Base-by-base conservation (phyloP, 2,797 vertebrate species). In the Pangasius krempfi region DNA sequence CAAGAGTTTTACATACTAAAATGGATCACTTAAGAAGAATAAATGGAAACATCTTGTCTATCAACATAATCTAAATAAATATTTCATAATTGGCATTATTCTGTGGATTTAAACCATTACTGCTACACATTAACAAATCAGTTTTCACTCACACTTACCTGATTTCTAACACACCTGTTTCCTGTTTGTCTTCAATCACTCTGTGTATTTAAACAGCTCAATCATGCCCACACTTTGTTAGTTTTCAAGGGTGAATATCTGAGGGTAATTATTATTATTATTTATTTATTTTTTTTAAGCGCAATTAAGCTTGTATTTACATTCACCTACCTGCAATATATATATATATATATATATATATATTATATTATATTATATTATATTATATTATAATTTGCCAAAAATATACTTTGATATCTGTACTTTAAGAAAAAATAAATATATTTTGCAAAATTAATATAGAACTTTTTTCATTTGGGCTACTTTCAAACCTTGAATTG, bases 1-100 rank as follows among this genome's bases (percentile, higher is more conserved):
- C 47, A 1, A 73, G 66, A 56, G 40, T 72, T 89, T 89, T 88
- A 54, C 7, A 8, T 85, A 60, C 79, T 14, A 18, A 84, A 88
- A 33, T 14, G 50, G 30, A 58, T 58, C 52, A 37, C 60, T 30
- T 76, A 25, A 79, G 40, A 73, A 37, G 2, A 40, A 52, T 12
- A 40, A 62, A 62, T 16, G 30, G 50, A 52, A 80, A 37, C 52
- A 12, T 50, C 27, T 22, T 72, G 20, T 47, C 25, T n/a, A 76
- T 50, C 22, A 27, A 7, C 20, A 40, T 73, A 40, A 73, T 22
- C 5, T 20, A 20, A 72, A 37, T 44, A 40, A 22, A 73, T 56
- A 54, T 18, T 16, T 6, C 10, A 52, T 76, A 50, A 76, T 50
- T 33, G 8, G 6, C 4, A 58, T 13, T 37, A 37, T 58, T 30